A percentile compares a stretch with the other conserved stretches of the same genome.
Evolutionary conservation across 2,113 vertebrate genomes (phyloP).

Genomic region (Salvator merianae): DNA sequence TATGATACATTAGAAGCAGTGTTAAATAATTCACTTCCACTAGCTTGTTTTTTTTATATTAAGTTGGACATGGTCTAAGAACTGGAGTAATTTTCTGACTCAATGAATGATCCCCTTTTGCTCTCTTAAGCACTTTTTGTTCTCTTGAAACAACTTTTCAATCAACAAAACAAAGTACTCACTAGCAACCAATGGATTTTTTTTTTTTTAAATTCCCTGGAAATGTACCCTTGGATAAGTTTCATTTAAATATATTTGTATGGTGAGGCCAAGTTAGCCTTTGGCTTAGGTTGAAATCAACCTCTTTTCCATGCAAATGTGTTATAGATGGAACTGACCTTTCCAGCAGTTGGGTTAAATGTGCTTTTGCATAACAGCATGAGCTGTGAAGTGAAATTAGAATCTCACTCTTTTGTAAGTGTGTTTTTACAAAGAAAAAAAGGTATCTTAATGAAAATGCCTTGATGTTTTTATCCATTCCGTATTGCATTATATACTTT

Average conservation of each 20-base stretch:
- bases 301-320: conserved; percentile 17
- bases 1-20: background rate
- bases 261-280: conserved; percentile 19
- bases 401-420: too few relatives aligned
- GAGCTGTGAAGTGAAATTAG: conserved; percentile 33
- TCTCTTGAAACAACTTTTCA: conserved; percentile 51
- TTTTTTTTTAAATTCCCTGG: background rate
- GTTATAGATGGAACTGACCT: conserved; percentile 16
- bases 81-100: conserved; percentile 67
- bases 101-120: conserved; percentile 54
- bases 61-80: conserved; percentile 52
- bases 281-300: background rate
- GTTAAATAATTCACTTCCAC: conserved; percentile 54
- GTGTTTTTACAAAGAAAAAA: background rate
- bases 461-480: background rate
- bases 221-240: conserved; percentile 9
- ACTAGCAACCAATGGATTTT: conserved; percentile 12
- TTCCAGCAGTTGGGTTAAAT: conserved; percentile 33
- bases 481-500: conserved; percentile 8
- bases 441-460: conserved; percentile 10
- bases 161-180: conserved; percentile 39
- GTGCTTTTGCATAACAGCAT: background rate
- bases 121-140: conserved; percentile 53
- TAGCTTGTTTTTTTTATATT: conserved; percentile 62
- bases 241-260: conserved; percentile 46